These are phyloP conservation scores for Nomada ruficornis DNA, from an alignment of 2,888 invertebrate species.

Conservation along the genomic window DNA sequence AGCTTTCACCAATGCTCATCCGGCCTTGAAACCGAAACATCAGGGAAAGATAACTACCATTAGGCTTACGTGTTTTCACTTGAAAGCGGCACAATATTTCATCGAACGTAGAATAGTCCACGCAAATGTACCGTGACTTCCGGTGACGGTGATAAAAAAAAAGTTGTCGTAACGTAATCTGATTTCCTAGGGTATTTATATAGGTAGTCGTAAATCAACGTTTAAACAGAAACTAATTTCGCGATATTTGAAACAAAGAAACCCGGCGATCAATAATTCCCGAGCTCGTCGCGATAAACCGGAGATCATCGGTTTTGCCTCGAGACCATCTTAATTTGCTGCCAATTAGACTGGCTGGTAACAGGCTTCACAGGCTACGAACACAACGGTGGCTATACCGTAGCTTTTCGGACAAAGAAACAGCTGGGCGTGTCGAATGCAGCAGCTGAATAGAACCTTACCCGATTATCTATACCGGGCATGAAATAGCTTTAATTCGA, in stretches of 20 bases:
- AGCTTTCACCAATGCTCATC: background rate
- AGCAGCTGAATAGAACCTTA: slow-evolving; percentile 38
- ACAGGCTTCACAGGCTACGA: background rate
- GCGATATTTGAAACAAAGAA: background rate
- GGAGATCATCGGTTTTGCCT: background rate
- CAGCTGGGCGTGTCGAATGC: slow-evolving; percentile 40
- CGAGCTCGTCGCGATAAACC: background rate
- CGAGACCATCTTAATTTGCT: slow-evolving; percentile 1
- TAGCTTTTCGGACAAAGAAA: slow-evolving; percentile 37
- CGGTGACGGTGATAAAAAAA: background rate
- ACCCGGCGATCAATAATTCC: background rate
- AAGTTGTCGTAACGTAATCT: background rate
- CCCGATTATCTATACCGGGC: slow-evolving; percentile 42
- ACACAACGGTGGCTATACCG: background rate
- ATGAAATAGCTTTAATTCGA: slow-evolving; percentile 69
- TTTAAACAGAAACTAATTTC: background rate
- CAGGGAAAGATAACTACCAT: slow-evolving; percentile 11
- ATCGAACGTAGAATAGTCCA: background rate
- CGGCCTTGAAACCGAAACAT: background rate
- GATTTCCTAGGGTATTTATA: background rate
- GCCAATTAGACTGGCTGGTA: background rate
- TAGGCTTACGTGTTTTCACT: slow-evolving; percentile 6
- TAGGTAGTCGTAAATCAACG: background rate
- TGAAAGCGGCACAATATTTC: background rate
- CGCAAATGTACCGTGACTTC: background rate